Percentiles rank a stretch among this genome's conserved stretches.
These are phyloP conservation scores for Oryzias dopingdopingensis DNA, from an alignment of 2,797 vertebrate genomes.

Conservation along the genomic window DNA sequence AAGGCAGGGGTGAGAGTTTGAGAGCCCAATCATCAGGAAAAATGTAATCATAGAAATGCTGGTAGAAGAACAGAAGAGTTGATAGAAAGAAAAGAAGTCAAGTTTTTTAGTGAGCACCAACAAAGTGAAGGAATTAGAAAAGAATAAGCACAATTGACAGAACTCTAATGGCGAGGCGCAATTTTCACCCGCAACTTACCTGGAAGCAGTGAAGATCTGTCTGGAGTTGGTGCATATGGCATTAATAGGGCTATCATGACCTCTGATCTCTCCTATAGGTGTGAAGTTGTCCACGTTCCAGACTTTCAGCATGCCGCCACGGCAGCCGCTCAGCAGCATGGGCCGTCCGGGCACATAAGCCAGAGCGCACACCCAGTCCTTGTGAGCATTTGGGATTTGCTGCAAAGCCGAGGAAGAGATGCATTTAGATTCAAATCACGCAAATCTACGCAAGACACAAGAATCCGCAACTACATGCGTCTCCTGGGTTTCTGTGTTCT, in stretches of 20 bases:
- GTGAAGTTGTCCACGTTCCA: conserved; percentile 97
- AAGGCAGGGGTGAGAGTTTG: conserved; percentile 25
- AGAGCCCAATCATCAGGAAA: conserved; percentile 21
- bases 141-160: no score
- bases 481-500: conserved; percentile 5
- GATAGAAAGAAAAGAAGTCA: conserved; percentile 1
- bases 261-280: conserved; percentile 91
- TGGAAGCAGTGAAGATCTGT: conserved; percentile 97
- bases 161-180: not conserved
- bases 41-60: conserved; percentile 8
- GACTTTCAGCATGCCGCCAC: conserved; percentile 91
- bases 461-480: not conserved
- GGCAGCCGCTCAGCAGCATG: conserved; percentile 93
- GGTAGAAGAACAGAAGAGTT: not conserved
- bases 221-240: conserved; percentile 94
- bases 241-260: conserved; percentile 96
- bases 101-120: no score
- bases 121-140: no score
- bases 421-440: not conserved
- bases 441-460: not conserved
- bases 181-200: conserved; percentile 68
- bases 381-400: conserved; percentile 98
- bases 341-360: conserved; percentile 89
- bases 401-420: conserved; percentile 51
- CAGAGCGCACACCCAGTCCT: conserved; percentile 97